Evolutionary conservation across 1,140 invertebrate species (phyloP).

Genomic region (Laodelphax striatellus): DNA sequence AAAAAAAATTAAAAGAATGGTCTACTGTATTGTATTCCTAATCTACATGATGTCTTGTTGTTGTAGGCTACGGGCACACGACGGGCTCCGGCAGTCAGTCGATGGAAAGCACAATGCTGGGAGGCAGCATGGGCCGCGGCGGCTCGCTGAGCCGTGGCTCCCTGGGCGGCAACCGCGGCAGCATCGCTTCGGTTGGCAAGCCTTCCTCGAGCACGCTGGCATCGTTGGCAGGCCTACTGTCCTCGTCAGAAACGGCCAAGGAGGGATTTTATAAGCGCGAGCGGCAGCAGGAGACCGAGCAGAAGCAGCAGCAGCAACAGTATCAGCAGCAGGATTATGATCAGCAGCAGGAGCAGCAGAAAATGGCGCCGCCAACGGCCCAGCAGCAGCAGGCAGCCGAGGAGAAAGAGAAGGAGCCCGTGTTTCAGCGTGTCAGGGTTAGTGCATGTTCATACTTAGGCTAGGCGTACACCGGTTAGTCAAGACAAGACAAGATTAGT

Average conservation of each 20-base stretch:
- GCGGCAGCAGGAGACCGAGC: not conserved
- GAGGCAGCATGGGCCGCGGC: constrained; percentile 33
- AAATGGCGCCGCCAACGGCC: too few species aligned
- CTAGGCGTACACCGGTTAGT: too few species aligned
- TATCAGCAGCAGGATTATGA: constrained; percentile 26
- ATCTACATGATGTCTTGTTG: too few species aligned
- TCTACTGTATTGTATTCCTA: too few species aligned
- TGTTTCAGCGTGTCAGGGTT: constrained; percentile 45
- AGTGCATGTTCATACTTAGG: constrained; percentile 22
- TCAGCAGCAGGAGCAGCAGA: constrained; percentile 11
- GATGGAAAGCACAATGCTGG: constrained; percentile 36
- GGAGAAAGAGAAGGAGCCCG: constrained; percentile 35
- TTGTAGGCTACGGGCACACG: constrained; percentile 31
- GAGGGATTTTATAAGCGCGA: constrained; percentile 2
- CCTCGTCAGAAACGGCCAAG: constrained; percentile 7
- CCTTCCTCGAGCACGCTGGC: constrained; percentile 70
- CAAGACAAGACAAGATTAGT: too few species aligned
- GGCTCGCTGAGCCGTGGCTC: constrained; percentile 37
- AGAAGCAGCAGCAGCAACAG: constrained; percentile 34
- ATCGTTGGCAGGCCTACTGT: constrained; percentile 43
- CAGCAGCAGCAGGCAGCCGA: constrained; percentile 17
- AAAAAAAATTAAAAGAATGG: too few species aligned
- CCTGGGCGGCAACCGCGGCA: constrained; percentile 59
- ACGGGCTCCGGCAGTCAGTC: constrained; percentile 38
- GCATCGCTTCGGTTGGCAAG: constrained; percentile 65